These are phyloP conservation scores for Gambelia wislizenii DNA, from an alignment of 2,797 vertebrate species.

Conservation along the genomic window DNA sequence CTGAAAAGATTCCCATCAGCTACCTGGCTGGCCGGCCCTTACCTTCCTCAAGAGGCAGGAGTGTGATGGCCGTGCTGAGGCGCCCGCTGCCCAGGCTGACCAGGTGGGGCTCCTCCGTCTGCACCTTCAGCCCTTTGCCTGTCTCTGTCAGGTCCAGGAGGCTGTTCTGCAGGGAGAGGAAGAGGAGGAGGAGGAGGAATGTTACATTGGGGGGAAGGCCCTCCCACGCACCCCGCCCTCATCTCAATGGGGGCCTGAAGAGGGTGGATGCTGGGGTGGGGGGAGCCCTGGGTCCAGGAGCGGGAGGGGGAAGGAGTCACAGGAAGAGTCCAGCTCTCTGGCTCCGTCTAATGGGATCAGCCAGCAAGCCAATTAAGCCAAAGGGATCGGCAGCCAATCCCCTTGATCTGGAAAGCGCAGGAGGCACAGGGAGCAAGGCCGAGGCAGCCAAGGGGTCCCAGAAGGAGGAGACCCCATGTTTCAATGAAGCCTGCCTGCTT, in stretches of 20 bases:
- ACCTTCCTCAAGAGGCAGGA: constrained; percentile 95
- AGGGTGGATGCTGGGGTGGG: neutral
- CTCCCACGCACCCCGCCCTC: neutral
- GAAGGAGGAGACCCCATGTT: neutral
- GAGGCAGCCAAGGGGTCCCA: neutral
- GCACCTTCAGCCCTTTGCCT: constrained; percentile 92
- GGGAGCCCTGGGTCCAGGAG: neutral
- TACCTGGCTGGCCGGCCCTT: constrained; percentile 46
- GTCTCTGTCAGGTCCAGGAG: constrained; percentile 91
- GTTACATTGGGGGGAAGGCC: fast-evolving
- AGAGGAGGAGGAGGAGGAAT: neutral
- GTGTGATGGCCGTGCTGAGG: constrained; percentile 92
- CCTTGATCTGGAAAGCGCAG: constrained; percentile 12
- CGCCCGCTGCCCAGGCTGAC: constrained; percentile 96
- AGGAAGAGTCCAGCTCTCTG: neutral
- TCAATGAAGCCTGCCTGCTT: neutral
- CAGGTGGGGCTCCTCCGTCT: constrained; percentile 94
- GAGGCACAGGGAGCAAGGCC: fast-evolving
- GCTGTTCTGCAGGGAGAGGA: constrained; percentile 80
- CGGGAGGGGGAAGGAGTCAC: neutral
- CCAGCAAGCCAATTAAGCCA: constrained; percentile 22
- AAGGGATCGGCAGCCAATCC: constrained; percentile 54
- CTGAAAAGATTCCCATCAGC: neutral
- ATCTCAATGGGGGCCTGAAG: neutral
- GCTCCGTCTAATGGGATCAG: constrained; percentile 58